These are phyloP conservation scores for Thomomys bottae DNA, from an alignment of 2,113 vertebrate species.

Conservation along the genomic window DNA sequence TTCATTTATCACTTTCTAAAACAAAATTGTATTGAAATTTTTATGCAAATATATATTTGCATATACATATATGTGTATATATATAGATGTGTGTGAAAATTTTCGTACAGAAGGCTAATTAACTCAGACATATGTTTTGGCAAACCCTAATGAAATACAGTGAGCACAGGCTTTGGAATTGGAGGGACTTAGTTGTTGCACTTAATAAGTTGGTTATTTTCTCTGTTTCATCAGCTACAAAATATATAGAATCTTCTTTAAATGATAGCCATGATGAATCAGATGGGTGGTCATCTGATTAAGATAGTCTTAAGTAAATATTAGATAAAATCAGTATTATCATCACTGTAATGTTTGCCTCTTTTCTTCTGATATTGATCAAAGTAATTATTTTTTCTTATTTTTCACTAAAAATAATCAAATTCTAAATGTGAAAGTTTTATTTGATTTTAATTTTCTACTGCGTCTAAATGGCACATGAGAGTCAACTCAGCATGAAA, in stretches of 20 bases:
- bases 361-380: conserved; percentile 8
- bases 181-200: neutral
- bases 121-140: neutral
- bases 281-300: neutral
- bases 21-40: neutral
- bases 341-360: neutral
- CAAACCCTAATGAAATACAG: conserved; percentile 7
- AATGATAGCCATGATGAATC: neutral
- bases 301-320: neutral
- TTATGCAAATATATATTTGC: too few species aligned
- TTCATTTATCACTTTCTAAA: neutral
- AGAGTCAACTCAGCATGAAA: neutral
- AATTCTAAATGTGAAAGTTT: conserved; percentile 26
- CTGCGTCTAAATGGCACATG: conserved; percentile 5
- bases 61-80: too few species aligned
- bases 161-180: conserved; percentile 23
- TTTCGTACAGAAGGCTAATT: neutral
- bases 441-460: conserved; percentile 57
- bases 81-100: too few species aligned
- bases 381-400: conserved; percentile 19
- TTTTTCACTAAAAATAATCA: conserved; percentile 45
- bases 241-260: neutral
- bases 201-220: neutral
- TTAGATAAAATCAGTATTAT: neutral
- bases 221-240: conserved; percentile 21